Percentiles rank a stretch among this genome's conserved stretches.
phyloP scores from a whole-genome alignment of 92 coral and sea anemone species.

The Palythoa caribaeorum region DNA sequence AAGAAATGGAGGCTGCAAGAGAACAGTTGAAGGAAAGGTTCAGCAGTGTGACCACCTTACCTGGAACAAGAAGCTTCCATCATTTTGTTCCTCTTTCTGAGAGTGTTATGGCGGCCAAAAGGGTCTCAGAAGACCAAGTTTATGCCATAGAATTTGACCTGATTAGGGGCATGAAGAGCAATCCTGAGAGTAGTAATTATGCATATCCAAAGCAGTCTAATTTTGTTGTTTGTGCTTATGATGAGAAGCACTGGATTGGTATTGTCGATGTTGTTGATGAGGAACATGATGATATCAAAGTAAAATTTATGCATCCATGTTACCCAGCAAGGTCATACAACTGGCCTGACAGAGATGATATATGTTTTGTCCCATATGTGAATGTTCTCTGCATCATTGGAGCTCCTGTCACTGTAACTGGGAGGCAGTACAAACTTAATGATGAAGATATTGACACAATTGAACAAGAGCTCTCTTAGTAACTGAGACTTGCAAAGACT shows the following conservation, averaged over 20 bases:
- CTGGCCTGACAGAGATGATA: slow-evolving; percentile 42
- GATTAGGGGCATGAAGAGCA: not conserved
- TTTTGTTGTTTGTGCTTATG: slow-evolving; percentile 46
- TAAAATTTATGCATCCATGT: slow-evolving; percentile 47
- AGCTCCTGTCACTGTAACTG: too few species aligned
- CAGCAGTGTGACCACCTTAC: not conserved
- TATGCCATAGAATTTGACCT: slow-evolving; percentile 30
- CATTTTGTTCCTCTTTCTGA: slow-evolving; percentile 7
- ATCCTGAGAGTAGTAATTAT: not conserved
- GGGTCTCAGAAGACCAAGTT: slow-evolving; percentile 45
- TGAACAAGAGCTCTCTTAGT: too few species aligned
- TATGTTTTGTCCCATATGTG: slow-evolving; percentile 56
- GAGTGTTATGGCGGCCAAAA: slow-evolving; percentile 52
- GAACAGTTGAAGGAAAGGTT: not conserved
- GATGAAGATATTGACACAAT: too few species aligned
- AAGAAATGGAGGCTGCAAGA: slow-evolving; percentile 13
- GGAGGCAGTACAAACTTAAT: too few species aligned
- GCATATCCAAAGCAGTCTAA: slow-evolving; percentile 45
- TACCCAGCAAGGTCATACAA: slow-evolving; percentile 14
- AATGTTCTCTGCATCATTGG: not conserved
- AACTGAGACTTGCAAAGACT: too few species aligned
- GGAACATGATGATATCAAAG: slow-evolving; percentile 47
- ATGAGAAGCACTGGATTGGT: slow-evolving; percentile 47
- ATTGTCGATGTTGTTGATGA: slow-evolving; percentile 35
- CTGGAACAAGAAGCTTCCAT: too few species aligned